Evolutionary conservation across 2,113 vertebrate species (phyloP).

Genomic region (Megatriorchis doriae): DNA sequence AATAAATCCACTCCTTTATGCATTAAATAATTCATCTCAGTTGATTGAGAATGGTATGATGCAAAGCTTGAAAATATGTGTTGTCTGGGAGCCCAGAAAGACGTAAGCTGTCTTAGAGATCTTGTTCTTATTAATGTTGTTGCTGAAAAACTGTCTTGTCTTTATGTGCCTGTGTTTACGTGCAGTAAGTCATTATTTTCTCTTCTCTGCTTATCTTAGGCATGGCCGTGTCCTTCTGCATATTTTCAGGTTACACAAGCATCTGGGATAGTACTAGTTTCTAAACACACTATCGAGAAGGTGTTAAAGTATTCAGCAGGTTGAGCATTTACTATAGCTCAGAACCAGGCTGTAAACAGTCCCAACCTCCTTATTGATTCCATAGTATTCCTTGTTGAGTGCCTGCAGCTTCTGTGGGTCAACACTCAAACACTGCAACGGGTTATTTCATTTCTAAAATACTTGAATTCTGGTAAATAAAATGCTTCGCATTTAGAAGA

Average conservation of each 20-base stretch:
- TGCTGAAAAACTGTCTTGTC: not conserved
- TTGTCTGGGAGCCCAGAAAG: slow-evolving; percentile 1
- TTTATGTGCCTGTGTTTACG: slow-evolving; percentile 22
- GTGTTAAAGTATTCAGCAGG: not conserved
- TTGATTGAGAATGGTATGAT: slow-evolving; percentile 25
- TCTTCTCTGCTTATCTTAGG: slow-evolving; percentile 19
- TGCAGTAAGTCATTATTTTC: not conserved
- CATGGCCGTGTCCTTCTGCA: not conserved
- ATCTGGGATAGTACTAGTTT: not conserved
- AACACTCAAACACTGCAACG: not conserved
- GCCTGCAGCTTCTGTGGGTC: not conserved
- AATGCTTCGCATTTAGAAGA: not conserved
- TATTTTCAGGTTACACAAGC: slow-evolving; percentile 40
- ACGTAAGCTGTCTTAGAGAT: not conserved
- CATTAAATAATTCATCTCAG: slow-evolving; percentile 28
- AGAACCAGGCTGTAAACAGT: not conserved
- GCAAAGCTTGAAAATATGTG: not conserved
- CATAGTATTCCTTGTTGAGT: not conserved
- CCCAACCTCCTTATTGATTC: not conserved
- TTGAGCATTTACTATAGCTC: not conserved
- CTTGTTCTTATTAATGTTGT: not conserved
- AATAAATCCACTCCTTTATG: slow-evolving; percentile 20
- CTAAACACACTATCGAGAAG: not conserved
- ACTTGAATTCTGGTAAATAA: not conserved
- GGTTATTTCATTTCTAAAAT: not conserved